Conservation (phyloP, 2,113 vertebrate genomes). For the Hemibagrus wyckioides region DNA sequence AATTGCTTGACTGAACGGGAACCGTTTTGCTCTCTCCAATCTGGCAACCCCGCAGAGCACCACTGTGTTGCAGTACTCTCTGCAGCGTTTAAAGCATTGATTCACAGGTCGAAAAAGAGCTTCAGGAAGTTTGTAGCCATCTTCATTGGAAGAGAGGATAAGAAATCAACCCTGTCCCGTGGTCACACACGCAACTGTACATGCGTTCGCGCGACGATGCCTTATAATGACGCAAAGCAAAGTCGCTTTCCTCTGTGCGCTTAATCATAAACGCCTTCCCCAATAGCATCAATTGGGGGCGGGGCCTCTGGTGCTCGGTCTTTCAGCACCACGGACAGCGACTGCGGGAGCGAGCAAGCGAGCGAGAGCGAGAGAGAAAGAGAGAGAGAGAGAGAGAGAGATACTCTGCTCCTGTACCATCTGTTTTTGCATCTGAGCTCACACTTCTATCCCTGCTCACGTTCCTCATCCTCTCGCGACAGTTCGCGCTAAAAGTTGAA, state of each 20-base stretch:
- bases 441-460: background rate
- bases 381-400: constrained; percentile 40
- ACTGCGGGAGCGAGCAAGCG: constrained; percentile 56
- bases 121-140: background rate
- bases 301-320: constrained; percentile 13
- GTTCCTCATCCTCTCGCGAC: constrained; percentile 1
- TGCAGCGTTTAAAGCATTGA: background rate
- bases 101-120: background rate
- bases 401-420: constrained; percentile 14
- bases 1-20: background rate
- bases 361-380: constrained; percentile 49
- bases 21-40: background rate
- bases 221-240: constrained; percentile 8
- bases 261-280: background rate
- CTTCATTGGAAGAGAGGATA: background rate
- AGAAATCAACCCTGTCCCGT: background rate
- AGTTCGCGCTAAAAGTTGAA: constrained; percentile 2
- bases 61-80: background rate
- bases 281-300: constrained; percentile 19
- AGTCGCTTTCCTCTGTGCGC: background rate
- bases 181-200: background rate
- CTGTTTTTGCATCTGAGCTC: constrained; percentile 15
- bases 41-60: constrained; percentile 12
- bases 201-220: background rate
- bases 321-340: constrained; percentile 75